These are phyloP conservation scores for Thyatira batis DNA, from an alignment of 2,888 invertebrate genomes.

Conservation along the genomic window DNA sequence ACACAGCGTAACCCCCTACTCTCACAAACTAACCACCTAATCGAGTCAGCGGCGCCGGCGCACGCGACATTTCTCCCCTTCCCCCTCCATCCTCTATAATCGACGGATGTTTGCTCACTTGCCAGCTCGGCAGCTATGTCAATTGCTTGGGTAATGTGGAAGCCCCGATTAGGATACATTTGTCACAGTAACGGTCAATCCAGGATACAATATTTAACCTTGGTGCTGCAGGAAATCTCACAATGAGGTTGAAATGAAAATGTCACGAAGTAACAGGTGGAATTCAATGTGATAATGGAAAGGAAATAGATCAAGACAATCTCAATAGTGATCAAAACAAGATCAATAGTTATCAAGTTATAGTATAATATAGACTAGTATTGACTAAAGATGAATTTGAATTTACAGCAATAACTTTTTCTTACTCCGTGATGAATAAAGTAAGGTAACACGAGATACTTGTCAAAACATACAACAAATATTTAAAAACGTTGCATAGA, in stretches of 20 bases:
- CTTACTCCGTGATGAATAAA: background rate
- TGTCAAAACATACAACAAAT: background rate
- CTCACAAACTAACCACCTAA: background rate
- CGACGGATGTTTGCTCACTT: slow-evolving; percentile 7
- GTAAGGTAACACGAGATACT: background rate
- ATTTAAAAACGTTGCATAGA: background rate
- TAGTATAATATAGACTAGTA: too few relatives aligned
- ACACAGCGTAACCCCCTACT: background rate
- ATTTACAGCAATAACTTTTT: too few relatives aligned
- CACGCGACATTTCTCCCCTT: background rate
- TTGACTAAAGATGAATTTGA: too few relatives aligned
- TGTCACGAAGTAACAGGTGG: too few relatives aligned
- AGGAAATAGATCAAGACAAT: too few relatives aligned
- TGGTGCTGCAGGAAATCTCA: background rate
- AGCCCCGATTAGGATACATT: slow-evolving; percentile 7
- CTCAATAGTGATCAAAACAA: too few relatives aligned
- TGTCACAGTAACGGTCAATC: background rate
- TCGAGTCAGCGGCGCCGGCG: background rate
- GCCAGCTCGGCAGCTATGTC: slow-evolving; percentile 2
- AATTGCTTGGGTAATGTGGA: slow-evolving; percentile 1
- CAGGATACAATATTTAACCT: background rate
- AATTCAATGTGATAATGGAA: too few relatives aligned
- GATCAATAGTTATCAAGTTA: too few relatives aligned
- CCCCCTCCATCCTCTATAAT: background rate
- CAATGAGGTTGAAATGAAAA: background rate